Base-by-base conservation (phyloP, 2,888 invertebrate species). In the Quadroppia sp. region DNA sequence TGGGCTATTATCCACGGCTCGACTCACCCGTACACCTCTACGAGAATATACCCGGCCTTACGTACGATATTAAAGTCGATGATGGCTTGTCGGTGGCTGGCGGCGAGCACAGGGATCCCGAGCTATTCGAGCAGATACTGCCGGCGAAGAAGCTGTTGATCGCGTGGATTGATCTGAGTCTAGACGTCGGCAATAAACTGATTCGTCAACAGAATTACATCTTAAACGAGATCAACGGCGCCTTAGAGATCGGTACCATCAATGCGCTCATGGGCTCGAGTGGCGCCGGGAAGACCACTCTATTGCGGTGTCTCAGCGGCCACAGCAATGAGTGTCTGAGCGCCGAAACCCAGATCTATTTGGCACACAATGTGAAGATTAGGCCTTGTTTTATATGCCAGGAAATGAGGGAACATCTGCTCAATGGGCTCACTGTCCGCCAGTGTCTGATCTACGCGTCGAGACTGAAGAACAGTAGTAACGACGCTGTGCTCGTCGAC, bases 271-370 rank as follows among this genome's bases (percentile, higher is more conserved):
- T 61, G 72, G 72, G 71, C 3, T 50, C 71, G 25, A 23, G 23
- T 71, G 71, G 71, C 2, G 71, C 71, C 2, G 71, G 71, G 2
- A 71, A 71, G 28, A 71, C 71, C 13, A 71, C 71, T 28, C 13
- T 71, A 11, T 50, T 71, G 25, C 56, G 53, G 25, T 71, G 71
- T 30, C 20, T 71, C 13, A 71, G 20, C 28, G 71, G 71, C 2
- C 56, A 20, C 13, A 9, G 15, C 2, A 11, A 25, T 15, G 17
- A 3, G n/a, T 53, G 71, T 23, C 20, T 71, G 42, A 71, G 50
- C 9, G 23, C 11, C 15, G 71, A 71, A 20, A 59, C 71, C 2
- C 23, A 56, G 11, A 36, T 71, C 28, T 71, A 71, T 71, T 15
- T 71, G 56, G 53, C 56, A 59, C n/a, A 15, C 15, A 20, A 45